Conservation (phyloP, 2,113 vertebrate species). For the Pholis gunnellus region DNA sequence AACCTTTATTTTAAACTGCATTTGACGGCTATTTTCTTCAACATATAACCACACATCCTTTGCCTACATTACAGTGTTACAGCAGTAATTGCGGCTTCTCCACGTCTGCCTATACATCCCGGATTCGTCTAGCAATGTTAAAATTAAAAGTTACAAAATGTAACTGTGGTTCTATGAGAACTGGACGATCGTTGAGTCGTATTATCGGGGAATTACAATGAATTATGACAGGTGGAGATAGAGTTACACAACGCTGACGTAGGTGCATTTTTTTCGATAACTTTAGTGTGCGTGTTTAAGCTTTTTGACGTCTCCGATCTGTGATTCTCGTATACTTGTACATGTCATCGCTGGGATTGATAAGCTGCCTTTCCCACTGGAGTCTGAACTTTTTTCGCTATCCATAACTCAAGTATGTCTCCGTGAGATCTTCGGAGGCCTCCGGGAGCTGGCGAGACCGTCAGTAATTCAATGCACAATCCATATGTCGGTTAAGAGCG, state of each 20-base stretch:
- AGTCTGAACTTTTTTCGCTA: slow-evolving; percentile 37
- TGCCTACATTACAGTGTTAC: too few species aligned
- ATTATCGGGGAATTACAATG: not conserved
- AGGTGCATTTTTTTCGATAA: not conserved
- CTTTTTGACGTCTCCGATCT: not conserved
- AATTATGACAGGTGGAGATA: not conserved
- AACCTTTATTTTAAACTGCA: too few species aligned
- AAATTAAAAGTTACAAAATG: not conserved
- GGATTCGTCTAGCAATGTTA: not conserved
- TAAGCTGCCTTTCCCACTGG: slow-evolving; percentile 20
- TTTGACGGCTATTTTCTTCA: too few species aligned
- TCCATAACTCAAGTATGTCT: slow-evolving; percentile 45
- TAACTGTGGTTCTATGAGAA: not conserved
- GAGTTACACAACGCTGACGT: not conserved
- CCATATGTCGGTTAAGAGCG: slow-evolving; percentile 54
- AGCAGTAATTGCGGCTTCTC: too few species aligned
- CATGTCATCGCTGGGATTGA: slow-evolving; percentile 38
- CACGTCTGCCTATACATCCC: not conserved
- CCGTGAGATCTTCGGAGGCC: slow-evolving; percentile 38
- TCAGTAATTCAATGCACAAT: slow-evolving; percentile 70
- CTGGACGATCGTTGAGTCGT: not conserved
- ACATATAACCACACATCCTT: too few species aligned
- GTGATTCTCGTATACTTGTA: slow-evolving; percentile 6
- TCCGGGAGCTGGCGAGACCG: slow-evolving; percentile 50
- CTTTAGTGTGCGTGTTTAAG: not conserved